Evolutionary conservation across 2,113 vertebrate species (phyloP).

Genomic region (Rhadina sibilatrix): DNA sequence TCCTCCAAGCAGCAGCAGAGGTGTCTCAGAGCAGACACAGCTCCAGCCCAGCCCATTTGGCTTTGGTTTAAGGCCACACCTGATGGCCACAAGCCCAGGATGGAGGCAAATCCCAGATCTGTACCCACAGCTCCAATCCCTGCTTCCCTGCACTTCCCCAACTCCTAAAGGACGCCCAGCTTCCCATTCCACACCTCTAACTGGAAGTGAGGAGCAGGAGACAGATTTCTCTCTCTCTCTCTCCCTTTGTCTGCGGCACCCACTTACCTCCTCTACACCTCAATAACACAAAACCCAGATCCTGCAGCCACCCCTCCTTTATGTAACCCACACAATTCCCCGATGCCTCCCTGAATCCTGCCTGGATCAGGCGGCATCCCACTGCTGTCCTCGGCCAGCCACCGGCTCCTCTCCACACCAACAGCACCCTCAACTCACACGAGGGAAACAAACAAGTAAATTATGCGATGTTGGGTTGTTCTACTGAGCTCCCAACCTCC

Average conservation of each 20-base stretch:
- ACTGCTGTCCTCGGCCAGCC: fast-evolving
- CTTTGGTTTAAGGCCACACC: background rate
- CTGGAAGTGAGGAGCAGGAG: background rate
- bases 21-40: background rate
- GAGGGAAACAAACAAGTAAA: background rate
- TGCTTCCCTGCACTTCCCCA: background rate
- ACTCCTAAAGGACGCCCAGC: background rate
- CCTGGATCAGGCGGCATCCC: background rate
- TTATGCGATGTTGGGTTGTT: fast-evolving
- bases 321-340: background rate
- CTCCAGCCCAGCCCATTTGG: background rate
- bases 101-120: background rate
- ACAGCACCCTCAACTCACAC: background rate
- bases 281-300: background rate
- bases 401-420: background rate
- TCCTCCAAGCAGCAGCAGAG: background rate
- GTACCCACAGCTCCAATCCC: background rate
- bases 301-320: background rate
- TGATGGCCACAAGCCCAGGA: background rate
- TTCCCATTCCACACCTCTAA: background rate
- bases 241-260: background rate
- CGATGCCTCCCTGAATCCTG: background rate
- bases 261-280: background rate
- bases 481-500: background rate
- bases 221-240: background rate